These are phyloP conservation scores for Brachionus asplanchnoidis DNA, from an alignment of 1,140 invertebrate species.

Conservation along the genomic window DNA sequence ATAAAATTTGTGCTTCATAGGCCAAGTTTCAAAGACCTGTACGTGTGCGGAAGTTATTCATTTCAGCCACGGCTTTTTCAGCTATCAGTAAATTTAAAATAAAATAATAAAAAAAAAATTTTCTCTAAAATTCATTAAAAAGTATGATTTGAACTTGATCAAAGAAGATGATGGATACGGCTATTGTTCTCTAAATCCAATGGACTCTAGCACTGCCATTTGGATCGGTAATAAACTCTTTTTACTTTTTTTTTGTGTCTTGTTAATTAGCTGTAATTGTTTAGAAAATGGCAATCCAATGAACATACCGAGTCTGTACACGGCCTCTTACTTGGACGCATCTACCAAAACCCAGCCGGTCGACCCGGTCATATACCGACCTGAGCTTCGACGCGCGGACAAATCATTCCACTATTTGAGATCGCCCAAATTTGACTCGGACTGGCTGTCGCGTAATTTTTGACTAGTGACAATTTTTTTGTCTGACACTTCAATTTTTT, in stretches of 20 bases:
- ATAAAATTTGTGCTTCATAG: conserved; percentile 27
- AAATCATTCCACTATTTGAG: conserved; percentile 18
- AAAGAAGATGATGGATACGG: conserved; percentile 42
- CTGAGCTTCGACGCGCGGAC: not conserved
- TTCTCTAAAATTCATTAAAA: not conserved
- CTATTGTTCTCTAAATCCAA: conserved; percentile 31
- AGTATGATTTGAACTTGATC: conserved; percentile 33
- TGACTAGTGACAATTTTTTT: not conserved
- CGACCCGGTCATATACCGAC: conserved; percentile 40
- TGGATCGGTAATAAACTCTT: not conserved
- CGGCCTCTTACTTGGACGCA: conserved; percentile 20
- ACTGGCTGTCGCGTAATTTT: conserved; percentile 39
- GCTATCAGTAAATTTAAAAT: not conserved
- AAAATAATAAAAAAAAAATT: not conserved
- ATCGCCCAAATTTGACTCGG: conserved; percentile 33
- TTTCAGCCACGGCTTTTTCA: conserved; percentile 22
- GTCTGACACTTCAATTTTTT: conserved; percentile 38
- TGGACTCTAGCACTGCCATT: conserved; percentile 26
- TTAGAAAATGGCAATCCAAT: conserved; percentile 32
- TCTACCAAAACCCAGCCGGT: conserved; percentile 35
- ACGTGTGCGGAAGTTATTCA: conserved; percentile 17
- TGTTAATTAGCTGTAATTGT: not conserved
- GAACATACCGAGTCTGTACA: conserved; percentile 15
- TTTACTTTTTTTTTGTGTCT: not conserved
- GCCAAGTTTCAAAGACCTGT: not conserved